Conservation (phyloP, 2,888 invertebrate genomes). For the Polia nebulosa region DNA sequence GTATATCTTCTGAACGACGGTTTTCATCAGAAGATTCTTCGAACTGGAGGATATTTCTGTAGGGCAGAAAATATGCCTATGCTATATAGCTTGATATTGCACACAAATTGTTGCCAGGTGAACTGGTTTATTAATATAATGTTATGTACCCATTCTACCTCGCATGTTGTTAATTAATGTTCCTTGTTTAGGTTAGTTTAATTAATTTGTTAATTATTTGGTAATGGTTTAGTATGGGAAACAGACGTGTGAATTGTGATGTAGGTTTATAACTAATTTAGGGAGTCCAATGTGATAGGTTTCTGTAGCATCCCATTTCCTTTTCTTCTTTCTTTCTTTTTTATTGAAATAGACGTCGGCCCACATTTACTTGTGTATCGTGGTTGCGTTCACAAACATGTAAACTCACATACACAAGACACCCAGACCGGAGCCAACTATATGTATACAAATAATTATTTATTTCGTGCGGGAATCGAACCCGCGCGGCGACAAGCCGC, state of each 20-base stretch:
- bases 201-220: slow-evolving; percentile 14
- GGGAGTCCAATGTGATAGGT: slow-evolving; percentile 17
- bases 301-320: neutral
- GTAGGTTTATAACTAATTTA: neutral
- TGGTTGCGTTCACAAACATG: too few relatives aligned
- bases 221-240: slow-evolving; percentile 15
- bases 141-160: slow-evolving; percentile 49
- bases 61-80: neutral
- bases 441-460: too few relatives aligned
- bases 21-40: neutral
- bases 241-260: neutral
- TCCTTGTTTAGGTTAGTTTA: slow-evolving; percentile 41
- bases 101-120: slow-evolving; percentile 8
- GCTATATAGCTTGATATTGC: neutral
- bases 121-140: slow-evolving; percentile 9
- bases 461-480: too few relatives aligned
- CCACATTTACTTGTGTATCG: too few relatives aligned
- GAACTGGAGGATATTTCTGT: too few relatives aligned
- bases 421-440: too few relatives aligned
- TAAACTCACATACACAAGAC: too few relatives aligned
- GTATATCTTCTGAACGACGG: neutral
- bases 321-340: neutral
- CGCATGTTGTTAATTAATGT: slow-evolving; percentile 47
- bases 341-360: too few relatives aligned
- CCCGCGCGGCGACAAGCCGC: too few relatives aligned